These are phyloP conservation scores for Oscheius onirici DNA, from an alignment of 2,888 invertebrate species.

Conservation along the genomic window DNA sequence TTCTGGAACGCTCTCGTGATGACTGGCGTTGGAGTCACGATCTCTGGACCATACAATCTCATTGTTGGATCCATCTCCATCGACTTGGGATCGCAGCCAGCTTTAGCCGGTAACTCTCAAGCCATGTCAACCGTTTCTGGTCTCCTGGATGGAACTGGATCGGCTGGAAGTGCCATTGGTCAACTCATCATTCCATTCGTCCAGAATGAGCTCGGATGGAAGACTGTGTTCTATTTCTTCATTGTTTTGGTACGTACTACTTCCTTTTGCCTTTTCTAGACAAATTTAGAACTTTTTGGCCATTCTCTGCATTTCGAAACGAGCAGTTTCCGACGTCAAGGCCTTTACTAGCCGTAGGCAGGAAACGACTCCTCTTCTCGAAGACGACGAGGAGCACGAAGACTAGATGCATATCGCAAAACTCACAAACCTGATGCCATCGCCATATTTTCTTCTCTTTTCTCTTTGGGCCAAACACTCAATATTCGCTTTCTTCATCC, in stretches of 20 bases:
- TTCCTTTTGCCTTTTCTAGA: constrained; percentile 34
- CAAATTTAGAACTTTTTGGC: constrained; percentile 63
- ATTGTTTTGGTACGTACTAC: constrained; percentile 81
- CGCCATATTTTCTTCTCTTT: constrained; percentile 4
- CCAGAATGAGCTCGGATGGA: constrained; percentile 72
- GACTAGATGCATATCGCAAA: constrained; percentile 9
- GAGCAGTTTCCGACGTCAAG: constrained; percentile 58
- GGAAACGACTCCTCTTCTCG: constrained; percentile 54
- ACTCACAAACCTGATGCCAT: background rate
- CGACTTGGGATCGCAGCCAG: constrained; percentile 73
- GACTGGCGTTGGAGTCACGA: constrained; percentile 73
- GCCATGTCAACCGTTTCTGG: constrained; percentile 75
- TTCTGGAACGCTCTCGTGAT: constrained; percentile 73
- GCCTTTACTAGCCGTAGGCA: constrained; percentile 43
- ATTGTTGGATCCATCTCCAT: constrained; percentile 75
- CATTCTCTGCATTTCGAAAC: constrained; percentile 59
- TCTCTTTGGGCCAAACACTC: constrained; percentile 10
- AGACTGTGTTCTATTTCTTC: constrained; percentile 74
- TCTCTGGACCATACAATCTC: constrained; percentile 74
- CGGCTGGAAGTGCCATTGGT: constrained; percentile 75
- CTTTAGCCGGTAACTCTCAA: constrained; percentile 72
- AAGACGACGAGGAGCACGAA: constrained; percentile 39
- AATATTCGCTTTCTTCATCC: background rate
- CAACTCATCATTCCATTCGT: constrained; percentile 73
- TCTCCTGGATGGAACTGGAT: constrained; percentile 75